Evolutionary conservation across 2,797 vertebrate species (phyloP), one percentile per base, ranked within the genome.

Genomic region (Lutjanus argentimaculatus): DNA sequence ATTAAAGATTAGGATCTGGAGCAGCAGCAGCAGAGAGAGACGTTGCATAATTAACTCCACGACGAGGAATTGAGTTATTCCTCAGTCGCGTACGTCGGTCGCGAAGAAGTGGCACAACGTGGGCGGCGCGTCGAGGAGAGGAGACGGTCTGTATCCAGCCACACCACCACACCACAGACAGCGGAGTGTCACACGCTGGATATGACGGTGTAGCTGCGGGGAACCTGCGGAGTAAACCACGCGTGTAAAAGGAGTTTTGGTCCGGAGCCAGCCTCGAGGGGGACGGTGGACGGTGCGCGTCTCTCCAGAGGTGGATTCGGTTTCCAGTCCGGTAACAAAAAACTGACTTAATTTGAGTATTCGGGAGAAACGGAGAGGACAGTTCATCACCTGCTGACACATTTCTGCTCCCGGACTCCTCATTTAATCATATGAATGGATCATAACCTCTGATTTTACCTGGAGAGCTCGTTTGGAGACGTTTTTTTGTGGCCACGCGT

Each of bases 121-220:
- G 92, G 92, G 90, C 92, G 93, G 90, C 43, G 91, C 93, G 80
- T 85, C 19, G 77, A 55, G 74, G 79, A 66, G 71, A 21, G 45
- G 84, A 45, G 84, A 51, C 30, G 30, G 30, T 72, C 52, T 16
- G 82, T 52, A 36, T 36, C 30, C 30, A 36, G 30, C 30, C 30
- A 36, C 30, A 36, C 30, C 30, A 36, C 30, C 30, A 36, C 30
- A 36, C 30, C 30, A 36, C 30, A 36, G 30, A 36, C 30, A 36
- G 30, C 30, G 30, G 30, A 36, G 30, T 73, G 63, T 25, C 83
- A 71, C 52, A 55, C 11, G 76, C 87, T 66, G 88, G 75, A 57
- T 15, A 48, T 7, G 71, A 59, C 48, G 65, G 21, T 19, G 42
- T 8, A 66, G 61, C 49, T 25, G 53, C 16, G 75, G 58, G 55